Evolutionary conservation across 2,888 invertebrate species (phyloP).

Genomic region (Amphiduros pacificus): DNA sequence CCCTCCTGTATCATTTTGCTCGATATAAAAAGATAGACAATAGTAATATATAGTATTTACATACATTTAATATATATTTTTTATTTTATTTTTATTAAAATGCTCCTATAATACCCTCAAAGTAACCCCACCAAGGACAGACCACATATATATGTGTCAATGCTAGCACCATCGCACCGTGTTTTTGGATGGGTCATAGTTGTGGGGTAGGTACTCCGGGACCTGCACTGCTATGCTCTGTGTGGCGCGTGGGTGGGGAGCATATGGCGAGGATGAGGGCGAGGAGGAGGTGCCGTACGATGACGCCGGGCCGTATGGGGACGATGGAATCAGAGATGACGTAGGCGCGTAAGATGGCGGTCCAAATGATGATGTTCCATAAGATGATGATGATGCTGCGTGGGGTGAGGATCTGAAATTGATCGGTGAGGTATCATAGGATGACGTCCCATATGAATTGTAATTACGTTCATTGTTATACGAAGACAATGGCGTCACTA

Average conservation of each 20-base stretch:
- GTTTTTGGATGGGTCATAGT: slow-evolving; percentile 7
- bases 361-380: not conserved
- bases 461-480: not conserved
- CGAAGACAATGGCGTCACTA: not conserved
- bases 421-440: too few species aligned
- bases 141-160: too few species aligned
- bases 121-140: too few species aligned
- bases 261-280: not conserved
- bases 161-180: slow-evolving; percentile 18
- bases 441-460: too few species aligned
- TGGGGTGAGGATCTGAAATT: not conserved
- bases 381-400: slow-evolving; percentile 2
- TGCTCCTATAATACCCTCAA: too few species aligned
- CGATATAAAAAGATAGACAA: too few species aligned
- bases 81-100: too few species aligned
- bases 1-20: too few species aligned
- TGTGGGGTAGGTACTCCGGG: slow-evolving; percentile 12
- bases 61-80: too few species aligned
- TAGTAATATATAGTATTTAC: too few species aligned
- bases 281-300: not conserved
- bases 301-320: not conserved
- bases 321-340: not conserved
- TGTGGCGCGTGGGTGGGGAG: not conserved
- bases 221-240: slow-evolving; percentile 5
- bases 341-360: not conserved